Evolutionary conservation across 1,140 invertebrate genomes (phyloP), one percentile per base, ranked within the genome.

Genomic region (Drosophila yakuba): DNA sequence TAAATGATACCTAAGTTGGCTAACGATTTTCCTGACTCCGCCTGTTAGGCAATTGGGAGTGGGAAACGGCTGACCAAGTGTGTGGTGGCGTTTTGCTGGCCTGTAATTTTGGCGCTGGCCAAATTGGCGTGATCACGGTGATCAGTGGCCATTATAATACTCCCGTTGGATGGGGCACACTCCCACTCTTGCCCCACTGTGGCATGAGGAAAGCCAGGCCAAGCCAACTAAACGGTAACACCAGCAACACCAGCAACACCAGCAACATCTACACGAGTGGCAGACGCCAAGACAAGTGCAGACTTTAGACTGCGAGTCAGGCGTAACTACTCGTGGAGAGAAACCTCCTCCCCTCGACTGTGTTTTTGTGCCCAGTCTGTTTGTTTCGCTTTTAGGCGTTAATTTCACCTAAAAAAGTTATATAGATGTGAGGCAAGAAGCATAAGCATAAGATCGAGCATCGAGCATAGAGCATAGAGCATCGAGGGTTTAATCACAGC

Each of bases 271-370:
- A 32, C 32, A 32, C 47, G 15, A 50, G 25, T 32, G 25, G 32
- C 71, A 59, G 60, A 63, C 54, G 56, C 57, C 54, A 47, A 39
- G 54, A 23, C 58, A 45, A 58, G 71, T 71, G 50, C 68, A 55
- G 48, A 50, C 47, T 44, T 68, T 54, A 23, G 39, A 36, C 55
- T 64, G 28, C 25, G 71, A 74, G 47, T 69, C 76, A 83, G 81
- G 82, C 78, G 82, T 81, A 86, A 88, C 82, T 66, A 88, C 82
- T 66, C 28, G 38, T 6, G 44, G 38, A 72, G 83, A 85, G 82
- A 81, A 86, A 85, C 47, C 32, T 12, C 38, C 41, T 39, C 44
- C 23, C 48, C 35, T 39, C 38, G 58, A 32, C 61, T 55, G 28
- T 58, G 45, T 61, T 17, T 17, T 1, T 17, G 17, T 17, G 1